Evolutionary conservation across 2,797 vertebrate species (phyloP).

Genomic region (Lepilemur septentrionalis): DNA sequence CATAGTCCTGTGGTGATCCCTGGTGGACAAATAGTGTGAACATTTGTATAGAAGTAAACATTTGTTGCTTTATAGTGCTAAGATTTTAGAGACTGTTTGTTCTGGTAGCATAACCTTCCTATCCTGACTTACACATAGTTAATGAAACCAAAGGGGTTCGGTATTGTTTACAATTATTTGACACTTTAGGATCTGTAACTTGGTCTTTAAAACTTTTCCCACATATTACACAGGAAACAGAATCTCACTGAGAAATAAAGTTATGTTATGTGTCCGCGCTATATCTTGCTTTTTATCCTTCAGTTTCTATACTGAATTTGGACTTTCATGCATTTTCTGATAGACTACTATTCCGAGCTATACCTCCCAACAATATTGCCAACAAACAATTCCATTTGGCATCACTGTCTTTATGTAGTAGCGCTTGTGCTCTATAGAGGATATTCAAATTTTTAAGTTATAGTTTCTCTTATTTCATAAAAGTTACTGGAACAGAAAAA

Average conservation of each 20-base stretch:
- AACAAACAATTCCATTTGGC: not conserved
- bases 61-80: not conserved
- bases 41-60: not conserved
- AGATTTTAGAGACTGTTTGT: not conserved
- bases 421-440: not conserved
- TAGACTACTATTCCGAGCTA: not conserved
- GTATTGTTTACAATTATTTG: not conserved
- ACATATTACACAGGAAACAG: not conserved
- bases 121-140: not conserved
- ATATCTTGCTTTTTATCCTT: not conserved
- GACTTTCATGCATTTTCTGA: not conserved
- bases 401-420: not conserved
- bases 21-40: not conserved
- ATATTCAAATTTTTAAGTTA: not conserved
- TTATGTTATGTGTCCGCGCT: not conserved
- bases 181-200: not conserved
- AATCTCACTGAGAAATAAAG: not conserved
- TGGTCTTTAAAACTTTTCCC: not conserved
- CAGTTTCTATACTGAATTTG: not conserved
- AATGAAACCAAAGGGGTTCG: not conserved
- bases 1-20: not conserved
- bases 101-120: not conserved
- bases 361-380: not conserved
- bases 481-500: not conserved
- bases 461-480: constrained; percentile 9